These are phyloP conservation scores for Minunthozetes semirufus DNA, from an alignment of 2,888 invertebrate species.

Conservation along the genomic window DNA sequence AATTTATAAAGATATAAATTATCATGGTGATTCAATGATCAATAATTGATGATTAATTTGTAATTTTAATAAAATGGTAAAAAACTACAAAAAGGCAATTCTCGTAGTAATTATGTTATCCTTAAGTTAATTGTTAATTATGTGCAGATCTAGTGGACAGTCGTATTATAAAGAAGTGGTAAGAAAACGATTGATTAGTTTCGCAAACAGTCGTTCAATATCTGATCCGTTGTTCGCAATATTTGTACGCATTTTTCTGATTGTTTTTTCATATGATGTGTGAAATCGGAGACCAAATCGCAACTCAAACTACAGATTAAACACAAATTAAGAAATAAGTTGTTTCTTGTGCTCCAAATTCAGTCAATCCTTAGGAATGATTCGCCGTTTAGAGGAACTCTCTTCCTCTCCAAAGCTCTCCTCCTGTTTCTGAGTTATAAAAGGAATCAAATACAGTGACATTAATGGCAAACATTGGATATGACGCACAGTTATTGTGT, in stretches of 20 bases:
- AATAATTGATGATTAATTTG: neutral
- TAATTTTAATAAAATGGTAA: neutral
- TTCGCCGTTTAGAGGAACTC: conserved; percentile 7
- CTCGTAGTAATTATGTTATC: no score
- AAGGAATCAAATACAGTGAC: neutral
- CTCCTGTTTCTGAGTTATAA: conserved; percentile 14
- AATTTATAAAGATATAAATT: neutral
- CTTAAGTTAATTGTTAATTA: no score
- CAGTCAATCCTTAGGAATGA: neutral
- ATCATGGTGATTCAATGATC: no score
- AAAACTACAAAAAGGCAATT: conserved; percentile 1
- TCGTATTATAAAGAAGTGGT: neutral
- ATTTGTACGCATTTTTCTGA: neutral
- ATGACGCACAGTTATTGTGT: conserved; percentile 7
- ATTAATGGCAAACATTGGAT: neutral
- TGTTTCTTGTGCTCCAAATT: neutral
- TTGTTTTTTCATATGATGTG: neutral
- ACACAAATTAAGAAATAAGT: neutral
- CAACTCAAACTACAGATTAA: neutral
- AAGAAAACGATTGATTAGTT: neutral
- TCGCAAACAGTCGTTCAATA: neutral
- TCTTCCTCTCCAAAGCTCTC: conserved; percentile 7
- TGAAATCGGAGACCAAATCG: neutral
- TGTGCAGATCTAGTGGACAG: neutral
- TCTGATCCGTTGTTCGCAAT: neutral